Percentiles rank a stretch among this genome's conserved stretches.
Conservation (phyloP, 2,113 vertebrate genomes). For the Hyla sarda region DNA sequence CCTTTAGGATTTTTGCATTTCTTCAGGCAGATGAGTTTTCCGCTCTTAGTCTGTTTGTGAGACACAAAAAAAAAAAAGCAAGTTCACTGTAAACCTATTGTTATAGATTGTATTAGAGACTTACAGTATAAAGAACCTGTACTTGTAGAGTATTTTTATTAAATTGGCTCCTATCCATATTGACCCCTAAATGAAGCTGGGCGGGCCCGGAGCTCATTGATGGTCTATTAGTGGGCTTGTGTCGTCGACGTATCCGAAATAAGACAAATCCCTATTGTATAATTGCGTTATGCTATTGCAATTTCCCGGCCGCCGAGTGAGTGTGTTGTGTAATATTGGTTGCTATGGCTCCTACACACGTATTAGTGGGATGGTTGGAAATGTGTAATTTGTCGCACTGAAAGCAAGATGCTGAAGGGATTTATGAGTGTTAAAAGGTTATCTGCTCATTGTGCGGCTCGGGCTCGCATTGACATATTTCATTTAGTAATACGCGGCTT, state of each 20-base stretch:
- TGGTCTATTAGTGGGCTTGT: not conserved
- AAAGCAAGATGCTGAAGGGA: slow-evolving; percentile 19
- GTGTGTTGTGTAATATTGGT: not conserved
- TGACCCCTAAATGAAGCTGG: not conserved
- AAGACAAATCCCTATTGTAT: not conserved
- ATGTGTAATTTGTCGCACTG: slow-evolving; percentile 31
- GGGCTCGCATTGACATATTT: slow-evolving; percentile 25
- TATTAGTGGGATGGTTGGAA: slow-evolving; percentile 13
- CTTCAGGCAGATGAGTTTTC: too few relatives aligned
- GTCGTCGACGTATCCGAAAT: not conserved
- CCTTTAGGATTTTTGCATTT: not conserved
- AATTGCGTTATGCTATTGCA: not conserved
- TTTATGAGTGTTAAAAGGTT: slow-evolving; percentile 46
- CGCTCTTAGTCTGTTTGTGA: too few relatives aligned
- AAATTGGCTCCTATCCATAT: not conserved
- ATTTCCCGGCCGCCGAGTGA: not conserved
- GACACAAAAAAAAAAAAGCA: too few relatives aligned
- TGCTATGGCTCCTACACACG: slow-evolving; percentile 33
- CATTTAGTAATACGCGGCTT: slow-evolving; percentile 46
- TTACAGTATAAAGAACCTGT: not conserved
- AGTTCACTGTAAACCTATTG: not conserved
- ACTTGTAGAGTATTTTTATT: not conserved
- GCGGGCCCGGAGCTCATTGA: not conserved
- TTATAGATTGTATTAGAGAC: not conserved
- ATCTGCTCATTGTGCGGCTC: slow-evolving; percentile 17